These are phyloP conservation scores for Cygnus buccinator DNA, from an alignment of 2,113 vertebrate species.

Conservation along the genomic window DNA sequence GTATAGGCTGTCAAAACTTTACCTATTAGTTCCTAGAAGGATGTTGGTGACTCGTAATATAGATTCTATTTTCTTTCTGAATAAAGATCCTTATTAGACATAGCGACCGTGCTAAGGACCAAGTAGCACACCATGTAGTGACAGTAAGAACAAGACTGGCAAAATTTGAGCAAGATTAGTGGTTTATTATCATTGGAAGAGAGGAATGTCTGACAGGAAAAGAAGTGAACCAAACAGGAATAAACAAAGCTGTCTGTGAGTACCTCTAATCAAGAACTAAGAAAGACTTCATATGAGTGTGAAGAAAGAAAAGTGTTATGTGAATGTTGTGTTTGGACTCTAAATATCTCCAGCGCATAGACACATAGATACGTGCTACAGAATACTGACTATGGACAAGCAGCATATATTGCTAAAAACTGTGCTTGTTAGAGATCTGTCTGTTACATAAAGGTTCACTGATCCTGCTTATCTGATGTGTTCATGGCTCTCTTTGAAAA, in stretches of 20 bases:
- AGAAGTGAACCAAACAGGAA: background rate
- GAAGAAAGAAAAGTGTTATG: background rate
- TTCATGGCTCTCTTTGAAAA: background rate
- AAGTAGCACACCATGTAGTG: fast-evolving
- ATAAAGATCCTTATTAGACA: background rate
- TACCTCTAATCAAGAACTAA: background rate
- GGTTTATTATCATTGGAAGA: background rate
- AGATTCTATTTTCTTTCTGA: background rate
- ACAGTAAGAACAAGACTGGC: background rate
- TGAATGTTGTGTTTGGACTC: background rate
- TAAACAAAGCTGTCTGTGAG: background rate
- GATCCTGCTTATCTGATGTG: background rate
- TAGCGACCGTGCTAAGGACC: background rate
- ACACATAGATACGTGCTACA: background rate
- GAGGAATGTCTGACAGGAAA: background rate
- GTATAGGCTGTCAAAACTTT: fast-evolving
- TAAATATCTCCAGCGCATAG: background rate
- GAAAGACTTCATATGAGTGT: background rate
- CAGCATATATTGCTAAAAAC: background rate
- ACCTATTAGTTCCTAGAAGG: background rate
- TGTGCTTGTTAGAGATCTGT: background rate
- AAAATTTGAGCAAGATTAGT: background rate
- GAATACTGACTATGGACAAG: background rate
- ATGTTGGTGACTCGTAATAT: background rate
- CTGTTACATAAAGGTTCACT: background rate